Evolutionary conservation across 2,113 vertebrate species (phyloP), one percentile per base, ranked within the genome.

Genomic region (Rana temporaria): DNA sequence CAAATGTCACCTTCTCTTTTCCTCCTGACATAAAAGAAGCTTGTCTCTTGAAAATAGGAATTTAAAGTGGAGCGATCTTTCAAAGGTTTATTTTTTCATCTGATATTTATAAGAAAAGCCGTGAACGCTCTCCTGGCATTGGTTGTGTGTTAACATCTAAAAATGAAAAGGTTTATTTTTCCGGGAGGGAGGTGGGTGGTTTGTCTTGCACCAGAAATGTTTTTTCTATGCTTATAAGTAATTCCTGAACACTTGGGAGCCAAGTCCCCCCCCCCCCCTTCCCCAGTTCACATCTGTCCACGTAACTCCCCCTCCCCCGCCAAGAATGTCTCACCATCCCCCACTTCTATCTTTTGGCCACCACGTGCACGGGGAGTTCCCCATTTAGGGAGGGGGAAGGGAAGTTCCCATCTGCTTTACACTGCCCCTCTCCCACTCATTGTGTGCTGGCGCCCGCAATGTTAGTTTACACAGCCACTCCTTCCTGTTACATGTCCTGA

Each of bases 361-460:
- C 81, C 81, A 76, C 81, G 81, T 82, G 81, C 81, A 76, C 67
- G 63, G 70, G 81, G 81, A 82, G 81, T 82, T 82, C 81, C 81
- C 71, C 65, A 68, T 52, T 74, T 26, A 69, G 64, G 80, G 70
- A 24, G 53, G 64, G 72, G 81, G 81, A 55, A 75, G 81, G 81
- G 81, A 76, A 82, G 81, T 82, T 82, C 81, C 71, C 81, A 82
- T 67, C 70, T 82, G 70, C 71, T 82, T 82, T 63, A 53, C 59
- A 52, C 67, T 64, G 9, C 42, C 55, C 48, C 5, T n/a, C 38
- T n/a, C 53, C 32, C 38, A 48, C 14, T 9, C 42, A 75, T 60
- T 63, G 69, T 79, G 60, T 72, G 18, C 48, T 65, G 59, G 67
- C 32, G 38, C 19, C n/a, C 20, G 2, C 17, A n/a, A 26, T 7